These are phyloP conservation scores for Drosophila ustulata DNA, from an alignment of 2,888 invertebrate genomes.

Conservation along the genomic window DNA sequence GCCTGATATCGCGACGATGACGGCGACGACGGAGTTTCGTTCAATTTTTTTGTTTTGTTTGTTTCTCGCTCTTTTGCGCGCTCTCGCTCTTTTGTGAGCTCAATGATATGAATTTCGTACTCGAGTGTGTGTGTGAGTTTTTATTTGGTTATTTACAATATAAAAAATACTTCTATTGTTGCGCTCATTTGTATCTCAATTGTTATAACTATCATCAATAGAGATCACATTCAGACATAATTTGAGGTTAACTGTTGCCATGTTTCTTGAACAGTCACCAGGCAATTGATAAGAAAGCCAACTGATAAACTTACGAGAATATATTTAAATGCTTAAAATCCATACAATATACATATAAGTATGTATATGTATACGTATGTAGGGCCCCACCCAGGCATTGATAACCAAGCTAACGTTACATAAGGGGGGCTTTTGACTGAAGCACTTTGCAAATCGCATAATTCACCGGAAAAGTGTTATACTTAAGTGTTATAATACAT, in stretches of 20 bases:
- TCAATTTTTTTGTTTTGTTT: slow-evolving; percentile 66
- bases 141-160: slow-evolving; percentile 57
- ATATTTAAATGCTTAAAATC: slow-evolving; percentile 27
- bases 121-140: slow-evolving; percentile 26
- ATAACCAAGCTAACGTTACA: slow-evolving; percentile 55
- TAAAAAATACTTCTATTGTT: slow-evolving; percentile 29
- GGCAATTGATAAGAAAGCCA: slow-evolving; percentile 29
- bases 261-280: background rate
- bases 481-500: slow-evolving; percentile 6
- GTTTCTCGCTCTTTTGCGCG: slow-evolving; percentile 45
- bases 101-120: background rate
- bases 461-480: slow-evolving; percentile 27
- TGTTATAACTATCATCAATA: slow-evolving; percentile 22
- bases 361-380: background rate
- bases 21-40: slow-evolving; percentile 64
- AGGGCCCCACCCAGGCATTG: slow-evolving; percentile 29
- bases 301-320: slow-evolving; percentile 19
- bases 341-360: background rate
- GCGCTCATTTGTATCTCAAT: slow-evolving; percentile 44
- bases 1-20: slow-evolving; percentile 67
- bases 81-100: slow-evolving; percentile 22
- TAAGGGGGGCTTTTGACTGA: slow-evolving; percentile 49
- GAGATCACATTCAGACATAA: slow-evolving; percentile 23
- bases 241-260: slow-evolving; percentile 6
- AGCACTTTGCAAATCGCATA: slow-evolving; percentile 28